Evolutionary conservation across 2,113 vertebrate species (phyloP).

Genomic region (Antigone vipio): DNA sequence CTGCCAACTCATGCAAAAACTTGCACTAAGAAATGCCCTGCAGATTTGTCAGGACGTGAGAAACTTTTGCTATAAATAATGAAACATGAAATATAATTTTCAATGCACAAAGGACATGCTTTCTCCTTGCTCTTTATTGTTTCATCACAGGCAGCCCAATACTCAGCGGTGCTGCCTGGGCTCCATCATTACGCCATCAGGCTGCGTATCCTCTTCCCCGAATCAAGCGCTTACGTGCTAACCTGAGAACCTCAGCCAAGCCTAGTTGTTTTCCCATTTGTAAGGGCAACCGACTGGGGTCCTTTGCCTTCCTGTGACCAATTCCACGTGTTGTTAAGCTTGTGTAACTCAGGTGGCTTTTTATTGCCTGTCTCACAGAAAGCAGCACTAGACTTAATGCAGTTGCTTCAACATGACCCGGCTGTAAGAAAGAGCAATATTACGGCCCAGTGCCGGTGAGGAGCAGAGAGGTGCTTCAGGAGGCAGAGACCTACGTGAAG

Average conservation of each 20-base stretch:
- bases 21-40: not conserved
- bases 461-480: not conserved
- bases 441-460: not conserved
- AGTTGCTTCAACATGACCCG: not conserved
- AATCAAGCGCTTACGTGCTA: accelerated
- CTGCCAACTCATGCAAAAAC: not conserved
- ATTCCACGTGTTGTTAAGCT: not conserved
- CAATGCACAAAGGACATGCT: not conserved
- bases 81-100: not conserved
- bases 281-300: not conserved
- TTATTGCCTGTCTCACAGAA: not conserved
- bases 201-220: accelerated
- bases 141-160: not conserved
- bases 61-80: not conserved
- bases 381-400: not conserved
- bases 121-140: not conserved
- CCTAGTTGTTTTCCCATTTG: not conserved
- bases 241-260: not conserved
- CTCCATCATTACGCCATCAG: accelerated
- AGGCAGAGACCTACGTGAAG: not conserved
- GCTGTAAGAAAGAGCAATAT: not conserved
- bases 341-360: not conserved
- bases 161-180: not conserved
- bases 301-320: not conserved
- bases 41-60: not conserved